phyloP scores from a whole-genome alignment of 2,888 invertebrate genomes.

The Zygogramma bicolorata region DNA sequence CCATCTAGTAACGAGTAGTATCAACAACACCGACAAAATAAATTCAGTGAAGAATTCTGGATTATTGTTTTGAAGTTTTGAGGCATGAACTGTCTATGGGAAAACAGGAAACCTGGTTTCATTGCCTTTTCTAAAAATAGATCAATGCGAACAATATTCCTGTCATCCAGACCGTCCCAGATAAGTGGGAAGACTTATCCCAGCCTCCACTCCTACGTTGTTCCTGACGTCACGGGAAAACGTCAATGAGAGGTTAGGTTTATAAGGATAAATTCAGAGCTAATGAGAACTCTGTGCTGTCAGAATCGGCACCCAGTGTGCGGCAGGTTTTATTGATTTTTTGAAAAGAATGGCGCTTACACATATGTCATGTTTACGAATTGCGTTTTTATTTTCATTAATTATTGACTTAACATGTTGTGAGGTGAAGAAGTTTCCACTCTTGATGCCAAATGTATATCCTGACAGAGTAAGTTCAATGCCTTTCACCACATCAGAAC shows the following conservation, averaged over 20 bases:
- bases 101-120: background rate
- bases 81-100: background rate
- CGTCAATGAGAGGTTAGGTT: constrained; percentile 8
- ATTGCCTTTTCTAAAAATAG: background rate
- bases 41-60: background rate
- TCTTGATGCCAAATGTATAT: constrained; percentile 86
- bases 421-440: constrained; percentile 72
- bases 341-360: constrained; percentile 55
- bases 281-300: background rate
- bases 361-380: constrained; percentile 61
- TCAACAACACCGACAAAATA: background rate
- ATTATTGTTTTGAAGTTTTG: background rate
- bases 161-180: background rate
- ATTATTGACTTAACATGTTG: constrained; percentile 55
- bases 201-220: constrained; percentile 1
- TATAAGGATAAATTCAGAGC: constrained; percentile 6
- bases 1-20: background rate
- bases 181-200: background rate
- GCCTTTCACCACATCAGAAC: background rate
- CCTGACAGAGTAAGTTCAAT: constrained; percentile 78
- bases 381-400: constrained; percentile 51
- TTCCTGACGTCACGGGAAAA: constrained; percentile 10
- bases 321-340: constrained; percentile 36
- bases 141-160: too few species aligned
- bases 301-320: background rate